Evolutionary conservation across 2,113 vertebrate genomes (phyloP).

Genomic region (Diglossa brunneiventris): DNA sequence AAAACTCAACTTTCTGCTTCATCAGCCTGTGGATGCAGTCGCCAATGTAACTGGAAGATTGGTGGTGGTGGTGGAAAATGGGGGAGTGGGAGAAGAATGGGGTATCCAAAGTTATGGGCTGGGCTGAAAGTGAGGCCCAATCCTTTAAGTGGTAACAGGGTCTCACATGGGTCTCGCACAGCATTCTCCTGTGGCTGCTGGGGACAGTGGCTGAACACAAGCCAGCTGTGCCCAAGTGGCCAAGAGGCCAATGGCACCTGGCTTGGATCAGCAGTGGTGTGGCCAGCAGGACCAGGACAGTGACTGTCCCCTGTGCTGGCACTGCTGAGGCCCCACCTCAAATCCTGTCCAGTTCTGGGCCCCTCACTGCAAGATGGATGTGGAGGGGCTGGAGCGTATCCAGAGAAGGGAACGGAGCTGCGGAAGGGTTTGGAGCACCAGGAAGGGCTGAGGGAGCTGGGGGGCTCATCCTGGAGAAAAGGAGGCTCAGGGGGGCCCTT

Average conservation of each 20-base stretch:
- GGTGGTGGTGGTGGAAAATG: not conserved
- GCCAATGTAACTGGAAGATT: not conserved
- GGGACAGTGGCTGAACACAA: not conserved
- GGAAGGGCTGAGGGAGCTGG: not conserved
- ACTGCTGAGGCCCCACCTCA: not conserved
- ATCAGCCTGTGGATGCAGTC: not conserved
- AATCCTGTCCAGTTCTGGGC: rapidly evolving
- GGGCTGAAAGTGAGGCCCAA: not conserved
- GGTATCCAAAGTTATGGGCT: not conserved
- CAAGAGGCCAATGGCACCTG: not conserved
- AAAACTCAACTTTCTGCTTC: not conserved
- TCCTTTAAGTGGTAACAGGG: not conserved
- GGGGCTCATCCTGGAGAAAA: not conserved
- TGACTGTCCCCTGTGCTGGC: not conserved
- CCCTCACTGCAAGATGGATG: rapidly evolving
- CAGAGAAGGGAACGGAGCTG: not conserved
- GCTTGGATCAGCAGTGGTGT: not conserved
- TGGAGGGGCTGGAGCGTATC: not conserved
- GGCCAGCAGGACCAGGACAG: not conserved
- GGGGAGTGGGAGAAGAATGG: rapidly evolving
- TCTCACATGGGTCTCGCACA: not conserved
- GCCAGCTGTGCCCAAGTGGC: not conserved
- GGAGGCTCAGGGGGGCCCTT: not conserved
- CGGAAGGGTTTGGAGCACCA: not conserved
- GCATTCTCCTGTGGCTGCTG: not conserved